These are phyloP conservation scores for Yponomeuta plumbellus DNA, from an alignment of 2,888 invertebrate genomes.

Conservation along the genomic window DNA sequence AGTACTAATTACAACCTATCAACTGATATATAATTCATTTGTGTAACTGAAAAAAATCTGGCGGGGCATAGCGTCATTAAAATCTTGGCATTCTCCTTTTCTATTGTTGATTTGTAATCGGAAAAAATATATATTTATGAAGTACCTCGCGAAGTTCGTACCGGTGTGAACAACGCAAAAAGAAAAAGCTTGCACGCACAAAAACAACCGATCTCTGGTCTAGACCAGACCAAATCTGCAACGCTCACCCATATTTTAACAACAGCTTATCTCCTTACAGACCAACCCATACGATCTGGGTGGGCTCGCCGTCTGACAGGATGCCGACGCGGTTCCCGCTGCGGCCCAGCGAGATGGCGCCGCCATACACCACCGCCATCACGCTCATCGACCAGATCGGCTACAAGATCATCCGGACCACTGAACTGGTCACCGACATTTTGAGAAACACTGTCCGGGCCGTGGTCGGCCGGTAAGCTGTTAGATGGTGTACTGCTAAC, in stretches of 20 bases:
- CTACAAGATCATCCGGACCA: slow-evolving; percentile 66
- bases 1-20: too few species aligned
- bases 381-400: slow-evolving; percentile 69
- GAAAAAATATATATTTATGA: too few species aligned
- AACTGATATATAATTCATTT: too few species aligned
- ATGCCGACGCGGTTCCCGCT: slow-evolving; percentile 52
- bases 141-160: too few species aligned
- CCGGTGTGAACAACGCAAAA: too few species aligned
- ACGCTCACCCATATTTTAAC: background rate
- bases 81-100: too few species aligned
- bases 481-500: background rate
- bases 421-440: slow-evolving; percentile 64
- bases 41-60: too few species aligned
- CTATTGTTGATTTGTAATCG: too few species aligned
- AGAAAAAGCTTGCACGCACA: too few species aligned
- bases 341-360: slow-evolving; percentile 40
- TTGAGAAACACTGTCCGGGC: slow-evolving; percentile 65
- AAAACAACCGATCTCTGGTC: too few species aligned
- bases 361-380: slow-evolving; percentile 56
- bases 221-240: too few species aligned
- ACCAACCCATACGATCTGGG: slow-evolving; percentile 48
- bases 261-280: slow-evolving; percentile 36
- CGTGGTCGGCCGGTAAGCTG: slow-evolving; percentile 50
- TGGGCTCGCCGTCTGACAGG: slow-evolving; percentile 40
- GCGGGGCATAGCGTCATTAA: too few species aligned